Evolutionary conservation across 2,113 vertebrate species (phyloP).

Genomic region (human): DNA sequence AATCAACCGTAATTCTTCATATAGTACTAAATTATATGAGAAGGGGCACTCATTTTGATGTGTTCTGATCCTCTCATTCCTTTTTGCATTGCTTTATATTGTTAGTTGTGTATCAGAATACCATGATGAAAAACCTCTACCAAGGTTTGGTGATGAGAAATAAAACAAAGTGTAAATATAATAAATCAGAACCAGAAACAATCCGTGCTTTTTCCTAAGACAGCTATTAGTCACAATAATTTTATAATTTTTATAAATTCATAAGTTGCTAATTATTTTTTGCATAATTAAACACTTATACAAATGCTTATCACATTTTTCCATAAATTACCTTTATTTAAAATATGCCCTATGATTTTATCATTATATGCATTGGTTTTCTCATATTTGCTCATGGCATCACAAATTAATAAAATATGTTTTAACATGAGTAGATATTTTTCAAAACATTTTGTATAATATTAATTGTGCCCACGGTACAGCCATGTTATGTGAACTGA

Average conservation of each 20-base stretch:
- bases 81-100: neutral
- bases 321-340: neutral
- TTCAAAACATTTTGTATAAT: neutral
- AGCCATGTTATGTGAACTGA: neutral
- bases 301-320: neutral
- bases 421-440: neutral
- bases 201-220: neutral
- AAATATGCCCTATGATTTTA: neutral
- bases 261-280: neutral
- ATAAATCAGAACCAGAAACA: neutral
- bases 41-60: neutral
- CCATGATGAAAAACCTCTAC: no score
- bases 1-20: neutral
- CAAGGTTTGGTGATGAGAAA: neutral
- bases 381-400: neutral
- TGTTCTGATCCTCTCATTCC: neutral
- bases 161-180: neutral
- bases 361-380: neutral
- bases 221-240: neutral
- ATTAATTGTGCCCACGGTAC: neutral
- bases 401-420: neutral
- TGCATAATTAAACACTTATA: neutral
- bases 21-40: rapidly evolving
- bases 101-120: neutral
- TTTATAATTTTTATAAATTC: neutral